These are phyloP conservation scores for Propithecus deckenii DNA, from an alignment of 2,797 vertebrate genomes.

Conservation along the genomic window DNA sequence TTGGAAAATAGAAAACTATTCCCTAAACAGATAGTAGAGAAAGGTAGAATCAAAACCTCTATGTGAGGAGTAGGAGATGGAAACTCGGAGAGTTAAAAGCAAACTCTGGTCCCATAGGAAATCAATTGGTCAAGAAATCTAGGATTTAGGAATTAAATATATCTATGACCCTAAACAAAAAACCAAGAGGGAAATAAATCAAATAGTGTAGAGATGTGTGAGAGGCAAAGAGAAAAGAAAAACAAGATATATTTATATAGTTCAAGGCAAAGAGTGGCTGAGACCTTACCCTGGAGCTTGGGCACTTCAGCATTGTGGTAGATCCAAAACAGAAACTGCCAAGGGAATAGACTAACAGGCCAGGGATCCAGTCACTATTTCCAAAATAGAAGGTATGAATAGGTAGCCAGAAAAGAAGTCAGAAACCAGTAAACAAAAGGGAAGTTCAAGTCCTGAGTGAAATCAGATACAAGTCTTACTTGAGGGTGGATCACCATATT, in stretches of 20 bases:
- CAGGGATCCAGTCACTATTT: not conserved
- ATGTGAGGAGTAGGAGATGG: not conserved
- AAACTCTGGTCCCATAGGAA: not conserved
- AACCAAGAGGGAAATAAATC: not conserved
- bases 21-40: not conserved
- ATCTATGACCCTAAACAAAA: not conserved
- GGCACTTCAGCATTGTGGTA: fast-evolving
- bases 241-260: not conserved
- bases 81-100: not conserved
- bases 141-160: not conserved
- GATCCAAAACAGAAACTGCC: not conserved
- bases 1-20: not conserved
- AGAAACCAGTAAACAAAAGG: not conserved
- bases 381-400: not conserved
- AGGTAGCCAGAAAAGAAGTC: not conserved
- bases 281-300: not conserved
- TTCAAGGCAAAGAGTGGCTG: not conserved
- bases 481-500: not conserved
- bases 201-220: not conserved
- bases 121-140: not conserved
- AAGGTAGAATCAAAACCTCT: not conserved
- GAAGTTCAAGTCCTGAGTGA: not conserved
- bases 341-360: not conserved
- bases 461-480: not conserved
- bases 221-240: not conserved